Percentiles rank a stretch among this genome's conserved stretches.
These are phyloP conservation scores for Conopomorpha cramerella DNA, from an alignment of 1,140 invertebrate genomes.

Conservation along the genomic window DNA sequence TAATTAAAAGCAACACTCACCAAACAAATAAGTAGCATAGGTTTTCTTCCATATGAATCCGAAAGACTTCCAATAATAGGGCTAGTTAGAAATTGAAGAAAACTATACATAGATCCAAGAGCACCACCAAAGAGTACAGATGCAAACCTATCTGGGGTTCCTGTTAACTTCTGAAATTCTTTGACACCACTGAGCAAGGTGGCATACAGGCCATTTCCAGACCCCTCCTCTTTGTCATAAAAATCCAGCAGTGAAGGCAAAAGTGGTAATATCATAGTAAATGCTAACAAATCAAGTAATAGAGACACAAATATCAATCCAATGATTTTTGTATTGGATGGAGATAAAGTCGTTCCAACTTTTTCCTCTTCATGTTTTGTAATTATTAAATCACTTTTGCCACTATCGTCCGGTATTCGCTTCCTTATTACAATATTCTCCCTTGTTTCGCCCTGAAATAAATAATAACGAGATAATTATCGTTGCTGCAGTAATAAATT, in stretches of 20 bases:
- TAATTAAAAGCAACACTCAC: slow-evolving; percentile 56
- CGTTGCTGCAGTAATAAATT: too few relatives aligned
- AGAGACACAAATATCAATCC: slow-evolving; percentile 82
- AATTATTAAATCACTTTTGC: slow-evolving; percentile 3
- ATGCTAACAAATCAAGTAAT: slow-evolving; percentile 88
- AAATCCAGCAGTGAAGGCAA: slow-evolving; percentile 88
- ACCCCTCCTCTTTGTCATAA: slow-evolving; percentile 79
- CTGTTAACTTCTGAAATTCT: slow-evolving; percentile 75
- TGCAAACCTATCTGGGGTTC: slow-evolving; percentile 85
- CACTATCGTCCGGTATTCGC: slow-evolving; percentile 7
- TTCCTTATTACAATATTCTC: slow-evolving; percentile 9
- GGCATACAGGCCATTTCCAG: slow-evolving; percentile 62
- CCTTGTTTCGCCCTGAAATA: slow-evolving; percentile 8
- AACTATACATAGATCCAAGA: slow-evolving; percentile 95
- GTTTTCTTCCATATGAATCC: slow-evolving; percentile 93
- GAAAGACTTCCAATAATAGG: slow-evolving; percentile 94
- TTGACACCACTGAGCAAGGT: slow-evolving; percentile 28
- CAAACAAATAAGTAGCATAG: slow-evolving; percentile 82
- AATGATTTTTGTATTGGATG: slow-evolving; percentile 52
- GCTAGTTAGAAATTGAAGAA: slow-evolving; percentile 93
- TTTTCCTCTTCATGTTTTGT: slow-evolving; percentile 5
- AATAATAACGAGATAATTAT: too few relatives aligned
- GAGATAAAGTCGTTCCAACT: slow-evolving; percentile 5
- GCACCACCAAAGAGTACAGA: slow-evolving; percentile 94
- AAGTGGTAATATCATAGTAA: slow-evolving; percentile 93